Percentiles rank a stretch among this genome's conserved stretches.
Evolutionary conservation across 1,140 invertebrate species (phyloP).

Genomic region (Octopus bimaculoides): DNA sequence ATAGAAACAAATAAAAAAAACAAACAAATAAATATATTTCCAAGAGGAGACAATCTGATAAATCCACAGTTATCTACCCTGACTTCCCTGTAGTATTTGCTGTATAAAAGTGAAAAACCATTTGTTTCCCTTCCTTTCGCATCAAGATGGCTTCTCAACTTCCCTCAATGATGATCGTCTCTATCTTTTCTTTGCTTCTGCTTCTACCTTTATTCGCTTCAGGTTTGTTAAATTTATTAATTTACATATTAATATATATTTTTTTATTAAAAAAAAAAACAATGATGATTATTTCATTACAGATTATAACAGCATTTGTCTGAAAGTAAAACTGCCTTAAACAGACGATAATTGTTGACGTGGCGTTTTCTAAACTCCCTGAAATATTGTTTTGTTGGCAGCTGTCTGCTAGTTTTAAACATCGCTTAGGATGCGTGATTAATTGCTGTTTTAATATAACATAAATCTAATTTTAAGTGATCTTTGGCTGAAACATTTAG

Average conservation of each 20-base stretch:
- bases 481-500: background rate
- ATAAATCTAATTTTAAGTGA: background rate
- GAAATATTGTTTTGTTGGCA: background rate
- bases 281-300: background rate
- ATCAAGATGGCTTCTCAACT: background rate
- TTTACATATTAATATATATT: background rate
- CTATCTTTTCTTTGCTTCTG: background rate
- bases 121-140: background rate
- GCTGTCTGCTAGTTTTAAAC: background rate
- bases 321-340: background rate
- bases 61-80: background rate
- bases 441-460: background rate
- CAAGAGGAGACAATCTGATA: background rate
- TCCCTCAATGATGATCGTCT: background rate
- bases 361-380: background rate
- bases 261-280: background rate
- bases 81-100: background rate
- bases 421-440: background rate
- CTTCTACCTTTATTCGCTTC: background rate
- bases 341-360: background rate
- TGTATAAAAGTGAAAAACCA: background rate
- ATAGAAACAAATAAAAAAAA: background rate
- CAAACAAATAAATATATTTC: background rate
- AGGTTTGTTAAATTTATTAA: background rate
- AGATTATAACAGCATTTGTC: background rate